Conservation (phyloP, 1,140 invertebrate genomes). For the Physella acuta region DNA sequence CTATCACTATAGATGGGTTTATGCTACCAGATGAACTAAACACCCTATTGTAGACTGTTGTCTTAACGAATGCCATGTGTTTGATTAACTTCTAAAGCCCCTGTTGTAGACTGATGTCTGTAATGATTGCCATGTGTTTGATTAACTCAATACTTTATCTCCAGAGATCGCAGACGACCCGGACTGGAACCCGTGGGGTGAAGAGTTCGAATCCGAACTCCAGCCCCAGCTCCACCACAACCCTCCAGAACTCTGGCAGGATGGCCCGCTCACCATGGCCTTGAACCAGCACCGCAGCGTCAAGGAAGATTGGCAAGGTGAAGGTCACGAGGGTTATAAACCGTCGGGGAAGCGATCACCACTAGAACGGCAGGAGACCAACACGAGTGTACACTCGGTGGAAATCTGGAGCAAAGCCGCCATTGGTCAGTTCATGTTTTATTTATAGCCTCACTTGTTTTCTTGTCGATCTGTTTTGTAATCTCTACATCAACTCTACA, state of each 20-base stretch:
- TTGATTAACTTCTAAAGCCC: too few species aligned
- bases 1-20: too few species aligned
- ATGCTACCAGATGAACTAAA: too few species aligned
- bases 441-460: too few species aligned
- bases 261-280: slow-evolving; percentile 15
- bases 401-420: slow-evolving; percentile 66
- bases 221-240: slow-evolving; percentile 35
- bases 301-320: not conserved
- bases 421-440: slow-evolving; percentile 58
- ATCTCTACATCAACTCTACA: too few species aligned
- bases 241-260: slow-evolving; percentile 43
- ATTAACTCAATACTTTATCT: slow-evolving; percentile 25
- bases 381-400: slow-evolving; percentile 40
- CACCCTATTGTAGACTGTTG: too few species aligned
- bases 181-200: slow-evolving; percentile 60
- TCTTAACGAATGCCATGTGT: too few species aligned
- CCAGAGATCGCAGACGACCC: slow-evolving; percentile 49
- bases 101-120: too few species aligned
- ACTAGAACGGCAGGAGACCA: slow-evolving; percentile 29
- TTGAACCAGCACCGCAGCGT: not conserved
- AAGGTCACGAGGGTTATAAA: not conserved
- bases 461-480: too few species aligned
- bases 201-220: slow-evolving; percentile 57
- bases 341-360: too few species aligned
- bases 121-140: too few species aligned